phyloP scores from a whole-genome alignment of 2,888 invertebrate species.

The Amiota mariae region DNA sequence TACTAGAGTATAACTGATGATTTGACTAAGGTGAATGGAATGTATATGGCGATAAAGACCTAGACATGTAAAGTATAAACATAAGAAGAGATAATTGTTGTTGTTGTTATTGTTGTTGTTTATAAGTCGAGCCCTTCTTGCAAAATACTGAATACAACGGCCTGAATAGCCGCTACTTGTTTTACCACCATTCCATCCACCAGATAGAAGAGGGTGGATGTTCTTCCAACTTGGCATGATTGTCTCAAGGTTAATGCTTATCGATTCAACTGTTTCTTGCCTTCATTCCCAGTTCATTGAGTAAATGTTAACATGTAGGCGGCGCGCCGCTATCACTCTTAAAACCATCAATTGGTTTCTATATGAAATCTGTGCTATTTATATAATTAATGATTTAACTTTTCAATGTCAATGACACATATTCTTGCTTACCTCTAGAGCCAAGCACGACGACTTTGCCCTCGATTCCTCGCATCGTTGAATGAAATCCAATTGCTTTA shows the following conservation, averaged over 20 bases:
- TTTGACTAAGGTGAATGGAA: background rate
- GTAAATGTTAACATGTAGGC: background rate
- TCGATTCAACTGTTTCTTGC: conserved; percentile 41
- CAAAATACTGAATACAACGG: background rate
- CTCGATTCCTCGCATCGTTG: conserved; percentile 82
- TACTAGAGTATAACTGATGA: background rate
- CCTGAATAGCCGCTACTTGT: background rate
- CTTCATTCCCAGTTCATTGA: background rate
- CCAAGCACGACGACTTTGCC: conserved; percentile 91
- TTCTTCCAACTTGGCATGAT: background rate
- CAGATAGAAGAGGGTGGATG: background rate
- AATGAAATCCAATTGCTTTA: background rate
- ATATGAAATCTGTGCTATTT: background rate
- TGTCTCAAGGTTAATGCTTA: conserved; percentile 50
- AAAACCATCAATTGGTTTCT: background rate
- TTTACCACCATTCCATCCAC: background rate
- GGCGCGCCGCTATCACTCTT: background rate
- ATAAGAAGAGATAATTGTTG: background rate
- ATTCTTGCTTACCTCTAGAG: conserved; percentile 79
- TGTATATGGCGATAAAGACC: conserved; percentile 6
- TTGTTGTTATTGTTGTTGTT: too few species aligned
- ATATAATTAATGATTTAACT: background rate
- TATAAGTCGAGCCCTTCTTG: background rate
- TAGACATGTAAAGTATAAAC: background rate
- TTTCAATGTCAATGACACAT: conserved; percentile 34